A percentile compares a stretch with the other conserved stretches of the same genome.
phyloP scores from a whole-genome alignment of 2,888 invertebrate species.

The Drosophila anomelani region DNA sequence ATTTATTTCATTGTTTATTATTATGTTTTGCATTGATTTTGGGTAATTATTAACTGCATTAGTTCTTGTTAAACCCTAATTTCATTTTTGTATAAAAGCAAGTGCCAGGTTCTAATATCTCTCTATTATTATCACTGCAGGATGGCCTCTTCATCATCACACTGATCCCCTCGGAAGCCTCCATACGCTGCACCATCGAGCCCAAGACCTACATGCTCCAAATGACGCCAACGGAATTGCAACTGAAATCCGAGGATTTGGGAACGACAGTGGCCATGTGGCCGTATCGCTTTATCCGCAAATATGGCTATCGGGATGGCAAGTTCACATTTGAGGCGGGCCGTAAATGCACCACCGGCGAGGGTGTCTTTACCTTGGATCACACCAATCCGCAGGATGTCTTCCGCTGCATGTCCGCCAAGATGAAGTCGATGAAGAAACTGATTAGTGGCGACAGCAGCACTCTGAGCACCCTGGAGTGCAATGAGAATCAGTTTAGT shows the following conservation, averaged over 20 bases:
- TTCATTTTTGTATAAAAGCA: background rate
- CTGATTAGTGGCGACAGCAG: conserved; percentile 89
- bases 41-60: background rate
- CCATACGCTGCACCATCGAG: conserved; percentile 90
- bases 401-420: conserved; percentile 91
- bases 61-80: background rate
- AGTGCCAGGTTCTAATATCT: too few relatives aligned
- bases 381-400: conserved; percentile 93
- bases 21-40: background rate
- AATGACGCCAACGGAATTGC: conserved; percentile 90
- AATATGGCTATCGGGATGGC: conserved; percentile 94
- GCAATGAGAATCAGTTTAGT: conserved; percentile 90
- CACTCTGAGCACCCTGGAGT: conserved; percentile 87
- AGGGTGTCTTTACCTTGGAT: conserved; percentile 92
- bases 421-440: conserved; percentile 95
- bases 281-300: conserved; percentile 93
- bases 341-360: conserved; percentile 93
- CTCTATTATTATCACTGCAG: conserved; percentile 3
- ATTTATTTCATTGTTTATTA: background rate
- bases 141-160: conserved; percentile 93
- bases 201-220: conserved; percentile 90
- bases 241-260: conserved; percentile 88
- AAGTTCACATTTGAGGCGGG: conserved; percentile 96
- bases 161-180: conserved; percentile 91
- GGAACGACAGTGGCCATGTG: conserved; percentile 89